Conservation (phyloP, 2,888 invertebrate genomes). For the Podotricha telesiphe region DNA sequence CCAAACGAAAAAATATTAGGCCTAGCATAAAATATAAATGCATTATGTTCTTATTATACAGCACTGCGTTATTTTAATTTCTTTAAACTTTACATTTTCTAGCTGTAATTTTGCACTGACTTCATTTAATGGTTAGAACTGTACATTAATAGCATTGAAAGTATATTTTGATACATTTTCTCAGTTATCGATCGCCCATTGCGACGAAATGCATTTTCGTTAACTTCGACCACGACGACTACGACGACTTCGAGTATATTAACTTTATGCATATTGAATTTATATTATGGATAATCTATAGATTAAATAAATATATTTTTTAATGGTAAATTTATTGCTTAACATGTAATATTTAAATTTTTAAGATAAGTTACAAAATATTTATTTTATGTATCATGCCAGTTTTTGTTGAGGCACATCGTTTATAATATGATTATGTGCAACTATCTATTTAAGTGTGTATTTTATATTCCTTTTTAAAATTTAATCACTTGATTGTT, state of each 20-base stretch:
- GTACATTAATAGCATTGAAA: not conserved
- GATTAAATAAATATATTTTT: not conserved
- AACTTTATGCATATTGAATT: not conserved
- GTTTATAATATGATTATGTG: not conserved
- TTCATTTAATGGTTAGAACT: not conserved
- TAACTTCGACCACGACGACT: not conserved
- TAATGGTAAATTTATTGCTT: not conserved
- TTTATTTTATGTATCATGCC: not conserved
- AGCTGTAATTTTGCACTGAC: not conserved
- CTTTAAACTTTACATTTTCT: not conserved
- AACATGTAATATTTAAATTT: not conserved
- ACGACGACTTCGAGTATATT: not conserved
- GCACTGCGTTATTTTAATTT: slow-evolving; percentile 1
- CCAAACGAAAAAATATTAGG: not conserved
- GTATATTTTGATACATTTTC: not conserved
- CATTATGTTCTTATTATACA: not conserved
- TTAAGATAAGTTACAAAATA: not conserved
- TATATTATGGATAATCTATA: not conserved
- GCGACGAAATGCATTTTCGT: slow-evolving; percentile 1
- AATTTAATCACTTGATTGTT: not conserved
- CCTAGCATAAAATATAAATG: not conserved
- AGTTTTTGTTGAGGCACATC: not conserved
- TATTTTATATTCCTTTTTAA: not conserved
- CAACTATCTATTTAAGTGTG: not conserved
- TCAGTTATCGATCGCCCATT: slow-evolving; percentile 10